Evolutionary conservation across 2,113 vertebrate genomes (phyloP).

Genomic region (Coturnix japonica): DNA sequence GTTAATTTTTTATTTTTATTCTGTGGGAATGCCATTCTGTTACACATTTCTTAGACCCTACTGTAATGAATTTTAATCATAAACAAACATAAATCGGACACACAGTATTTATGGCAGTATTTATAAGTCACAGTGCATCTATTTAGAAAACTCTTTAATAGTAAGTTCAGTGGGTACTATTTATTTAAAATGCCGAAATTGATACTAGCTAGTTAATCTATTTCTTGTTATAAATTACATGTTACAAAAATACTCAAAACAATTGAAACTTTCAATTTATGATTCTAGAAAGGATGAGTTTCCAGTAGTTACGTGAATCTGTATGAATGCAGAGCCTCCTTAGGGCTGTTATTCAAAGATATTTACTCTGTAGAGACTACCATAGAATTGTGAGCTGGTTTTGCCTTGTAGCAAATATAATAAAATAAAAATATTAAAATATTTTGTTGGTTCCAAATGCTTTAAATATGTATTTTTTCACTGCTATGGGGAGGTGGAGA

Average conservation of each 20-base stretch:
- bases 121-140: not conserved
- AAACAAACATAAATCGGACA: not conserved
- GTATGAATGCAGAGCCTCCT: not conserved
- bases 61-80: not conserved
- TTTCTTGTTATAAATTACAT: not conserved
- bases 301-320: not conserved
- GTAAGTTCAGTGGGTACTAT: not conserved
- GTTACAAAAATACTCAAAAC: not conserved
- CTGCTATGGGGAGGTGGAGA: not conserved
- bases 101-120: not conserved
- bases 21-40: not conserved
- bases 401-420: not conserved
- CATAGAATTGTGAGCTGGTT: not conserved
- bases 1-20: conserved; percentile 32
- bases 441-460: not conserved
- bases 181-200: not conserved
- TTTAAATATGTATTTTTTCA: not conserved
- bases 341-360: not conserved
- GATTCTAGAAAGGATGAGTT: not conserved
- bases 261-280: not conserved
- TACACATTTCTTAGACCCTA: conserved; percentile 11
- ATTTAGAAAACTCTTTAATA: not conserved
- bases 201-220: not conserved
- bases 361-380: not conserved
- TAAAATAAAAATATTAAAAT: no score